Base-by-base conservation (phyloP, 23 tunicate species). In the Styela plicata region DNA sequence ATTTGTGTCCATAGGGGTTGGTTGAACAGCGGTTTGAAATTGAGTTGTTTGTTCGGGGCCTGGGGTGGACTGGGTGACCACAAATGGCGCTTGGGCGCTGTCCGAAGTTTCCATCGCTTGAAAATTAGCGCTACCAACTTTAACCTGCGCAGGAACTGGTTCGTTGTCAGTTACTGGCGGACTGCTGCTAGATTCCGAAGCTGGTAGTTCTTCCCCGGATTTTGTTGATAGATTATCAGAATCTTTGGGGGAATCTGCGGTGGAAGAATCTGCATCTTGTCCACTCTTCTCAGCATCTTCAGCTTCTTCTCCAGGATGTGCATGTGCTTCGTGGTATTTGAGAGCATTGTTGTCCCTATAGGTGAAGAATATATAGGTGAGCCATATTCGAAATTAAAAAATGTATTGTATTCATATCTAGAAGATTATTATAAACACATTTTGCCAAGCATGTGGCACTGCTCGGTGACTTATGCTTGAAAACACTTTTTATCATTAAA, bases 241-340 rank as follows among this genome's bases (percentile, higher is more conserved):
- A n/a, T 53, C 66, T 76, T 76, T 76, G 19, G 81, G 81, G 29
- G 81, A 76, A 0, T 53, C 81, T 34, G 77, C 35, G 66, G 64
- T 65, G 21, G 31, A 53, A 28, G 22, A 57, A 52, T 52, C 81
- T 26, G 31, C 81, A 24, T 52, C 81, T 18, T 53, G 64, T 1
- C 63, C 31, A 44, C 33, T 76, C 66, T 76, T 76, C 36, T 76
- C 81, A 24, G 81, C 81, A 20, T 53, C 53, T 7, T 52, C 64
- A 18, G 64, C 64, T 7, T 76, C 81, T 36, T 75, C 82, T 25
- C 73, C 95, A 7, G 68, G 27, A 57, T 90, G 96, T 34, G 96
- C 96, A 61, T 90, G 86, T 3, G 86, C 80, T 77, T 90, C 90
- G 69, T 90, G 96, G 57, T 90, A 90, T 70, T 90, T 90, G 22